Evolutionary conservation across 1,140 invertebrate species (phyloP).

Genomic region (Proctacanthus coquilletti): DNA sequence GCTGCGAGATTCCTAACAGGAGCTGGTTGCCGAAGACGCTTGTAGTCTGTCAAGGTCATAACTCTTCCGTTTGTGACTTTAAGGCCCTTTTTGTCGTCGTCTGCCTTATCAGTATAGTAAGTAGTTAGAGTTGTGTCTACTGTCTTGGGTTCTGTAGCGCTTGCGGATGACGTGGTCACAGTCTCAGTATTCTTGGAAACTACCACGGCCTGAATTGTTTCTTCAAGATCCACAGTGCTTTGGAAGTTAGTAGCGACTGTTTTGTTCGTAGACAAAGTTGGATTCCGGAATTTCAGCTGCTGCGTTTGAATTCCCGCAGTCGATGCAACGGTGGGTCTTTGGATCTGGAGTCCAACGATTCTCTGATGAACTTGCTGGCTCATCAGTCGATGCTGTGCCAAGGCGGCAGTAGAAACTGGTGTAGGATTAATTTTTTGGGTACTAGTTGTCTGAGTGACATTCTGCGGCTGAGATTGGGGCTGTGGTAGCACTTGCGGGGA

Average conservation of each 20-base stretch:
- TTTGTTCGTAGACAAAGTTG: too few species aligned
- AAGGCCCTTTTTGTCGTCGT: slow-evolving; percentile 10
- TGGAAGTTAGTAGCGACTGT: too few species aligned
- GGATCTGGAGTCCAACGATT: slow-evolving; percentile 4
- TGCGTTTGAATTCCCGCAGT: slow-evolving; percentile 4
- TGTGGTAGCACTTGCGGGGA: too few species aligned
- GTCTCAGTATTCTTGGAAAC: slow-evolving; percentile 25
- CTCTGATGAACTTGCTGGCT: slow-evolving; percentile 14
- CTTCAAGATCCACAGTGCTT: slow-evolving; percentile 22
- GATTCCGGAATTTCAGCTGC: slow-evolving; percentile 2
- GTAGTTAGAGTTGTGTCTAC: slow-evolving; percentile 17
- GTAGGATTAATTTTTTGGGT: too few species aligned
- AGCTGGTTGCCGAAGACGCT: slow-evolving; percentile 14
- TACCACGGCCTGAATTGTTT: slow-evolving; percentile 22
- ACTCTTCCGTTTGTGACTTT: slow-evolving; percentile 15
- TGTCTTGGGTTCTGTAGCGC: slow-evolving; percentile 10
- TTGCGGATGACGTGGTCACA: slow-evolving; percentile 9
- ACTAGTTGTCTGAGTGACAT: too few species aligned
- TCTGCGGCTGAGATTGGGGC: too few species aligned
- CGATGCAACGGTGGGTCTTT: slow-evolving; percentile 3
- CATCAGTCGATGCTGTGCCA: slow-evolving; percentile 5
- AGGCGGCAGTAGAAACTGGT: too few species aligned
- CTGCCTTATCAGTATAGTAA: slow-evolving; percentile 13
- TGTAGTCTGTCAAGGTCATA: slow-evolving; percentile 20
- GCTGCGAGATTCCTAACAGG: too few species aligned